phyloP scores from a whole-genome alignment of 2,797 vertebrate genomes.

The Helicolenus hilgendorfi region DNA sequence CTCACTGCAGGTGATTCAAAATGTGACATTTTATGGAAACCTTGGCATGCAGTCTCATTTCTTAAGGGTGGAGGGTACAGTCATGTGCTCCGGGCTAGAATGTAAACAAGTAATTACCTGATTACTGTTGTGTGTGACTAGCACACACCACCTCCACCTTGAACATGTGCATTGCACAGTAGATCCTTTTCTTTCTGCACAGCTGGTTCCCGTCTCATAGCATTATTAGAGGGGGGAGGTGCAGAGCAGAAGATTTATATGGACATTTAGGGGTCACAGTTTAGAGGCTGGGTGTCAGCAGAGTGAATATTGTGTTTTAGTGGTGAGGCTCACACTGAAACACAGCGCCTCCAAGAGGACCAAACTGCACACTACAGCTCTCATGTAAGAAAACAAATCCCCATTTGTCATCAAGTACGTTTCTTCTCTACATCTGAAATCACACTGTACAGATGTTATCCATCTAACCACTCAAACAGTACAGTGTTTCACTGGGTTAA shows the following conservation, averaged over 20 bases:
- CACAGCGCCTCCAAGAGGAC: conserved; percentile 56
- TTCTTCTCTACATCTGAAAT: neutral
- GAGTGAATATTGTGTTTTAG: conserved; percentile 29
- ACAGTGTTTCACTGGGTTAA: neutral
- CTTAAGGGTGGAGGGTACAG: neutral
- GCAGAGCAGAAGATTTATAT: conserved; percentile 70
- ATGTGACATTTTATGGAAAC: neutral
- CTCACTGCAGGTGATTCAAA: neutral
- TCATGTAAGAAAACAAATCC: neutral
- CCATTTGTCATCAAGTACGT: neutral
- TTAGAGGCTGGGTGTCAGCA: conserved; percentile 52
- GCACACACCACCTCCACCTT: conserved; percentile 32
- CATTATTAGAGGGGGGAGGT: conserved; percentile 47
- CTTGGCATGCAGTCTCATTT: neutral
- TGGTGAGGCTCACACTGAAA: conserved; percentile 27
- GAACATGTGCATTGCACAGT: conserved; percentile 30
- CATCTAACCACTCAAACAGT: neutral
- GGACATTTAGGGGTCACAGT: conserved; percentile 71
- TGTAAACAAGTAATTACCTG: conserved; percentile 16
- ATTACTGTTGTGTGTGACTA: neutral
- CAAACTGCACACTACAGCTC: conserved; percentile 21
- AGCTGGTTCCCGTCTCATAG: conserved; percentile 45
- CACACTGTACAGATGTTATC: neutral
- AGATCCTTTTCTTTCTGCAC: conserved; percentile 48
- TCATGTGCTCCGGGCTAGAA: conserved; percentile 6